These are phyloP conservation scores for Edolisoma coerulescens DNA, from an alignment of 2,113 vertebrate species.

Conservation along the genomic window DNA sequence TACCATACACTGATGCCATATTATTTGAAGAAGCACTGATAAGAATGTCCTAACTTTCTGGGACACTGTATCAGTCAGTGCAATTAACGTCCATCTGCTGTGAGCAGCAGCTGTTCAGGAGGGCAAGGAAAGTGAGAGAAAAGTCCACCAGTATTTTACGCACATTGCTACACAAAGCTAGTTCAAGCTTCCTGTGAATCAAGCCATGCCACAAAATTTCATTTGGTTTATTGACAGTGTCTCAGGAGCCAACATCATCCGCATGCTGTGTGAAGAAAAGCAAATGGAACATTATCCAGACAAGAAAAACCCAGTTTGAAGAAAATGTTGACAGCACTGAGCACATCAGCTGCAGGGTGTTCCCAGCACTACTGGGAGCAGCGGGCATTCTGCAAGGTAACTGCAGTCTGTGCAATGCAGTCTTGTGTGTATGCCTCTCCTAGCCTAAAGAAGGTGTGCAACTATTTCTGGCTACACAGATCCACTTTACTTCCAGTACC, in stretches of 20 bases:
- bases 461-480: neutral
- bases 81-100: neutral
- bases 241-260: slow-evolving; percentile 4
- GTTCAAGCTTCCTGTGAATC: neutral
- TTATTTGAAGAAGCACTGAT: neutral
- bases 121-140: neutral
- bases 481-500: neutral
- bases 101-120: slow-evolving; percentile 22
- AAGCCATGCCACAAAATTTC: neutral
- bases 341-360: neutral
- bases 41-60: neutral
- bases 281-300: neutral
- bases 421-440: neutral
- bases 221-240: slow-evolving; percentile 15
- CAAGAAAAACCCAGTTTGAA: neutral
- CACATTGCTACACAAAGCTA: neutral
- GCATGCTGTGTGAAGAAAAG: neutral
- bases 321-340: neutral
- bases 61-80: neutral
- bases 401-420: neutral
- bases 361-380: neutral
- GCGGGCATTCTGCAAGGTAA: neutral
- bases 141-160: neutral
- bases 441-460: neutral
- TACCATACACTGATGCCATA: neutral